Evolutionary conservation across 2,888 invertebrate genomes (phyloP).

Genomic region (Stenichneumon culpator): DNA sequence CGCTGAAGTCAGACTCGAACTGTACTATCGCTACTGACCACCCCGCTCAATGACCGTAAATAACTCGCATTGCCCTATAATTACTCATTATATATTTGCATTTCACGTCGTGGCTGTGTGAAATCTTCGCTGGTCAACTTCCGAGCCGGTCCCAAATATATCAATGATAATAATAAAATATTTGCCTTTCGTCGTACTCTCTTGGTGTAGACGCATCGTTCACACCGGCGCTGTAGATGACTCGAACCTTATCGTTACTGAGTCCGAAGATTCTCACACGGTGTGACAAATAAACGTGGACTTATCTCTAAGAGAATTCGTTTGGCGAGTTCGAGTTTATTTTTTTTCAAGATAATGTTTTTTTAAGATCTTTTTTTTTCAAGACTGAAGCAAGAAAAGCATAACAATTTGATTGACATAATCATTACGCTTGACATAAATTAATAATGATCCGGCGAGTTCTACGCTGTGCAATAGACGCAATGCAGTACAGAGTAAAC

Average conservation of each 20-base stretch:
- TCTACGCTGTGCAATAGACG: too few relatives aligned
- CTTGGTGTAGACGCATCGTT: not conserved
- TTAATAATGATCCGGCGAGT: too few relatives aligned
- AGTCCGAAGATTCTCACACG: conserved; percentile 6
- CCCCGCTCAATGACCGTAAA: not conserved
- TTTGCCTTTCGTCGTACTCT: not conserved
- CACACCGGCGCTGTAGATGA: not conserved
- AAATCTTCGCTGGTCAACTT: not conserved
- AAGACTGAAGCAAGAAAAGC: not conserved
- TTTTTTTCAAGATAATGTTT: not conserved
- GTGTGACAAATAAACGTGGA: not conserved
- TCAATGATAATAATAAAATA: not conserved
- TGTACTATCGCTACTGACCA: conserved; percentile 38
- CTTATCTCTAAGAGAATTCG: conserved; percentile 10
- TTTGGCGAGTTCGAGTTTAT: not conserved
- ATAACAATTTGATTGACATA: too few relatives aligned
- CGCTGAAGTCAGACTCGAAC: conserved; percentile 7
- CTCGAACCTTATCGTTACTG: conserved; percentile 17
- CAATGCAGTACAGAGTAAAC: too few relatives aligned
- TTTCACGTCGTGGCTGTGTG: not conserved
- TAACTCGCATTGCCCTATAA: not conserved
- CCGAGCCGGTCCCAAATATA: not conserved
- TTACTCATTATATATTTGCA: conserved; percentile 5
- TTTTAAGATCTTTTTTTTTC: too few relatives aligned
- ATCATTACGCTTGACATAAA: too few relatives aligned